Evolutionary conservation across 2,113 vertebrate genomes (phyloP), one percentile per base, ranked within the genome.

Genomic region (Rana temporaria): DNA sequence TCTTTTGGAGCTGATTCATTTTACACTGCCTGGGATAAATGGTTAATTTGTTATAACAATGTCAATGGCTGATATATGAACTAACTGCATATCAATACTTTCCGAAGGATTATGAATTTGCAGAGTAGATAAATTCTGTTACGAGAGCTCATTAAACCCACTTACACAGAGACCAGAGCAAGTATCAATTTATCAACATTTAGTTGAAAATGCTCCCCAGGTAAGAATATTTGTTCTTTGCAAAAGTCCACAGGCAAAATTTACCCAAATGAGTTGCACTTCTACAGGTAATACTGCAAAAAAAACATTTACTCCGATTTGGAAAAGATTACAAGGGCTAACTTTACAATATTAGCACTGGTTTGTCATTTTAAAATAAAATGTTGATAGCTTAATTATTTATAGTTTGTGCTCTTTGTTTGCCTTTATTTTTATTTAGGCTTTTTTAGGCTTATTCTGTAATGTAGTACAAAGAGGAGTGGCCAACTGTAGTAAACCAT

Each of bases 21-120:
- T 68, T 69, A 59, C 17, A 24, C 26, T 57, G 6, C 0, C 66
- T 19, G 6, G 15, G 12, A 62, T 12, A 72, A 30, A 81, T 75
- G 19, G 70, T 82, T 82, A 67, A 82, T 82, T 66, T 82, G 42
- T 81, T 72, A 56, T 64, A 64, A 38, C 79, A 32, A 24, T 73
- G 68, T 64, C 79, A 73, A 81, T 81, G 30, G 79, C 53, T 82
- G 70, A 82, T 74, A 66, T 82, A 82, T 82, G 65, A 82, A 57
- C 42, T 75, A 75, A 74, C 24, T 74, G 67, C 62, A 74, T 82
- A 82, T 82, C 80, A 82, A 82, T 82, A 82, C 80, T 74, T 82
- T 67, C 62, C 42, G 80, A 82, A 65, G 70, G 71, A 71, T 82
- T 82, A 82, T 82, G 80, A 82, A 82, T 82, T 82, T 82, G 59